phyloP scores from a whole-genome alignment of 2,888 invertebrate species.

The Branchellion lobata region DNA sequence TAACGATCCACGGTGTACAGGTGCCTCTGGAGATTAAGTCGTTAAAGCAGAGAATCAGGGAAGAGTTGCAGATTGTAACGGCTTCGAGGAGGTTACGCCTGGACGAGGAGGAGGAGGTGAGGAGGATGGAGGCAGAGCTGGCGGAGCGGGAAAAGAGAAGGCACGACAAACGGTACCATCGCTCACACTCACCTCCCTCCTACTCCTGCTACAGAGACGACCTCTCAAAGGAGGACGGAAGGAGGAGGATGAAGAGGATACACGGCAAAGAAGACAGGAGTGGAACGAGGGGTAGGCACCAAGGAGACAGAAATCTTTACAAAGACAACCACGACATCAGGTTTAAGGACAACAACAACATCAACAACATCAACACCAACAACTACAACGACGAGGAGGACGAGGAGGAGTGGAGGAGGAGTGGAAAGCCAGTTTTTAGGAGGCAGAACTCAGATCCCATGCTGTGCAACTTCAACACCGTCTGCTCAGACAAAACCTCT shows the following conservation, averaged over 20 bases:
- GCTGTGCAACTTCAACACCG: conserved; percentile 62
- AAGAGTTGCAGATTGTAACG: conserved; percentile 64
- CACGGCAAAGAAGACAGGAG: not conserved
- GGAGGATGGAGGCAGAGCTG: conserved; percentile 57
- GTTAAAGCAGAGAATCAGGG: conserved; percentile 62
- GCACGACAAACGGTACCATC: not conserved
- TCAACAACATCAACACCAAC: not conserved
- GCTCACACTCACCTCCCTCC: conserved; percentile 1
- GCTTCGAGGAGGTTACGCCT: conserved; percentile 60
- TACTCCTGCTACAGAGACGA: not conserved
- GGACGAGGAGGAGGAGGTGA: conserved; percentile 63
- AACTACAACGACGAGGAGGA: not conserved
- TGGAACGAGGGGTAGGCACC: not conserved
- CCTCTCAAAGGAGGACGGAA: not conserved
- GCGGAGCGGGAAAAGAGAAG: conserved; percentile 49
- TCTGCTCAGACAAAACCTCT: conserved; percentile 31
- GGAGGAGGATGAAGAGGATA: not conserved
- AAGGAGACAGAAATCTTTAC: not conserved
- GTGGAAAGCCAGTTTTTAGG: conserved; percentile 54
- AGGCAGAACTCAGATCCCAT: conserved; percentile 67
- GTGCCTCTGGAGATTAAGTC: conserved; percentile 60
- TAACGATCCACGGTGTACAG: conserved; percentile 58
- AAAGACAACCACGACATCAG: conserved; percentile 9
- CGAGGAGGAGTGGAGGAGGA: not conserved
- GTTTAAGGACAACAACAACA: not conserved